Evolutionary conservation across 2,888 invertebrate species (phyloP).

Genomic region (Masnerella sp.): DNA sequence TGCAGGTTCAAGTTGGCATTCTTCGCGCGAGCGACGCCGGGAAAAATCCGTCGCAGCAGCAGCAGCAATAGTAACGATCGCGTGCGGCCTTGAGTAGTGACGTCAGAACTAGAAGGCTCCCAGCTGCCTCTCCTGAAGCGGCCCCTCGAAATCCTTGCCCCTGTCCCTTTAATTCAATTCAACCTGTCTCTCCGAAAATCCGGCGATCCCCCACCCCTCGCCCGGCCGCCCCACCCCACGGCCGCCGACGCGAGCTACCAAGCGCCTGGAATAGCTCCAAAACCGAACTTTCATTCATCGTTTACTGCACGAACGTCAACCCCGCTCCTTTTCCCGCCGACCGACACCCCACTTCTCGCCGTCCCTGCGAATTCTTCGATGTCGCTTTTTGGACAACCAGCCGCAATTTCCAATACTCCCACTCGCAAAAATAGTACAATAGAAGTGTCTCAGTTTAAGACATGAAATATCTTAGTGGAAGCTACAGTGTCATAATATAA

Average conservation of each 20-base stretch:
- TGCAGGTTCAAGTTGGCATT: no score
- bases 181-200: slow-evolving; percentile 44
- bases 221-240: neutral
- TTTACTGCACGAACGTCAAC: slow-evolving; percentile 58
- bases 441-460: no score
- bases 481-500: no score
- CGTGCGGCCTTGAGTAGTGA: slow-evolving; percentile 60
- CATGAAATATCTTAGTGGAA: no score
- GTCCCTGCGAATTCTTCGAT: no score
- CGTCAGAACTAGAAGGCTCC: slow-evolving; percentile 60
- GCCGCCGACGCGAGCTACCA: slow-evolving; percentile 37
- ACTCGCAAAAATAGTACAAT: no score
- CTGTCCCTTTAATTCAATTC: slow-evolving; percentile 47
- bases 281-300: slow-evolving; percentile 61
- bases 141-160: slow-evolving; percentile 41
- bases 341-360: no score
- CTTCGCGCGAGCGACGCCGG: slow-evolving; percentile 5
- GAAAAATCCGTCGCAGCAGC: slow-evolving; percentile 45
- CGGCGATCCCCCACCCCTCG: slow-evolving; percentile 3
- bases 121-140: slow-evolving; percentile 50
- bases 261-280: slow-evolving; percentile 58
- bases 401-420: no score
- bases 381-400: no score
- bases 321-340: slow-evolving; percentile 27
- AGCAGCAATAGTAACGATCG: slow-evolving; percentile 62